phyloP scores from a whole-genome alignment of 2,888 invertebrate species.

The Abrostola triplasia region DNA sequence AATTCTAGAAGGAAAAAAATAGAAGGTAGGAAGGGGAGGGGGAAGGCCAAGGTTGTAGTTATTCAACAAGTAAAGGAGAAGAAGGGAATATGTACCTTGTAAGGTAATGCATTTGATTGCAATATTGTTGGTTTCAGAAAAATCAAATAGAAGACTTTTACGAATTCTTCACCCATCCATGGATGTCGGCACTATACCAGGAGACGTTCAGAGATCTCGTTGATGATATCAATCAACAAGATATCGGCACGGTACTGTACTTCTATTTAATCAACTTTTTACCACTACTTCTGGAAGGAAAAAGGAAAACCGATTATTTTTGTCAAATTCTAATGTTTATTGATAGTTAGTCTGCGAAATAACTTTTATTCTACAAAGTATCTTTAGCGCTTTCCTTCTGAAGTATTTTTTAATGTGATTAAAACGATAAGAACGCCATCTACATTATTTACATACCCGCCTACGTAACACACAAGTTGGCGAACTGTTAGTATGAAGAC shows the following conservation, averaged over 20 bases:
- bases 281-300: not conserved
- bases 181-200: conserved; percentile 90
- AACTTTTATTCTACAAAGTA: too few relatives aligned
- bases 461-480: not conserved
- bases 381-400: too few relatives aligned
- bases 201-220: conserved; percentile 87
- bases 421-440: too few relatives aligned
- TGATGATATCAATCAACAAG: conserved; percentile 71
- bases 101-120: not conserved
- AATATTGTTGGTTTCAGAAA: conserved; percentile 66
- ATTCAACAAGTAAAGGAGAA: too few relatives aligned
- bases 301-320: not conserved
- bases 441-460: too few relatives aligned
- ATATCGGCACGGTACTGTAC: conserved; percentile 69
- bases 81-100: too few relatives aligned
- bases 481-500: not conserved
- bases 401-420: too few relatives aligned
- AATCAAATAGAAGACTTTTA: conserved; percentile 90
- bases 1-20: too few relatives aligned
- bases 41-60: too few relatives aligned
- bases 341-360: too few relatives aligned
- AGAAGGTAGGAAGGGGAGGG: too few relatives aligned
- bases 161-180: conserved; percentile 90
- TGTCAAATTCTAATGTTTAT: too few relatives aligned
- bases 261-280: not conserved